These are phyloP conservation scores for Conus ventricosus DNA, from an alignment of 1,140 invertebrate species.

Conservation along the genomic window DNA sequence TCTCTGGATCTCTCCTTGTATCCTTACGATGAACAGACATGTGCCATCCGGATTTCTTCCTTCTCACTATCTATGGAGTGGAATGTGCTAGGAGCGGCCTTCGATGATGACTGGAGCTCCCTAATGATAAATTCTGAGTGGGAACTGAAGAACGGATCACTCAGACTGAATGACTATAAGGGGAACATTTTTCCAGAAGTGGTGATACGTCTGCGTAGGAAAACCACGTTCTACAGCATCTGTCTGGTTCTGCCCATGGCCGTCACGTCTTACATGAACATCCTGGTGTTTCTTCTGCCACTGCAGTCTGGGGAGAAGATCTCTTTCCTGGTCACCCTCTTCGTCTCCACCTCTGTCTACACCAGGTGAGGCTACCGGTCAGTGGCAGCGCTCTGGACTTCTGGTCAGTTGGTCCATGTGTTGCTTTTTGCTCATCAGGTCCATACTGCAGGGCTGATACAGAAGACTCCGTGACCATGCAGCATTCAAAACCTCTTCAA, in stretches of 20 bases:
- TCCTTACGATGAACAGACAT: too few relatives aligned
- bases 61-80: too few relatives aligned
- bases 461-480: not conserved
- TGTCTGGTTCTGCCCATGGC: conserved; percentile 43
- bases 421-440: too few relatives aligned
- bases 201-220: not conserved
- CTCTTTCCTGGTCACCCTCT: conserved; percentile 47
- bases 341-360: conserved; percentile 45
- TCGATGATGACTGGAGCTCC: too few relatives aligned
- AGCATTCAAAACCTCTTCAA: too few relatives aligned
- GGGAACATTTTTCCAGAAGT: not conserved
- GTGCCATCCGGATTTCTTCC: too few relatives aligned
- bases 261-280: conserved; percentile 38
- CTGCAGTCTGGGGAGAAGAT: conserved; percentile 46
- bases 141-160: not conserved
- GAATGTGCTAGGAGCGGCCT: too few relatives aligned
- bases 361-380: not conserved
- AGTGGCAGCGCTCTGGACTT: too few relatives aligned
- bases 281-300: conserved; percentile 45
- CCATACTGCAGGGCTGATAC: too few relatives aligned
- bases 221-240: conserved; percentile 39
- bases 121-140: not conserved
- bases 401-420: too few relatives aligned
- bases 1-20: too few relatives aligned
- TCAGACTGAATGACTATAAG: not conserved